These are phyloP conservation scores for Pemphredon lugubris DNA, from an alignment of 2,888 invertebrate species.

Conservation along the genomic window DNA sequence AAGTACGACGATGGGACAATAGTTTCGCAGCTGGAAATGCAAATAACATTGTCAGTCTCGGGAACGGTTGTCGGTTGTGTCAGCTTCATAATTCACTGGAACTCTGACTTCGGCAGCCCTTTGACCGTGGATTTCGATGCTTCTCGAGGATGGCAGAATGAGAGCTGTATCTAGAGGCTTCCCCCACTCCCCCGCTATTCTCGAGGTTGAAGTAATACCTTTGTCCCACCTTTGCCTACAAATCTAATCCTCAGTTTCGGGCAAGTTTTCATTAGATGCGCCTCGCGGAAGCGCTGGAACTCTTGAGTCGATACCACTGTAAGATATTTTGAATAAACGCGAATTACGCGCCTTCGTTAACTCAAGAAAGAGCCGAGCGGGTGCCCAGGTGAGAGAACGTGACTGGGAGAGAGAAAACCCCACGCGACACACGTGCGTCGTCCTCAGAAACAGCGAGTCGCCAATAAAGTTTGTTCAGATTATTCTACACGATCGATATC, in stretches of 20 bases:
- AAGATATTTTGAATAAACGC: no score
- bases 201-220: slow-evolving; percentile 34
- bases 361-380: no score
- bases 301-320: no score
- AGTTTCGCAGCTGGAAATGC: slow-evolving; percentile 53
- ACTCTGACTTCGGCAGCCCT: slow-evolving; percentile 50
- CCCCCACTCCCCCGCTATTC: neutral
- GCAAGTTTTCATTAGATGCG: slow-evolving; percentile 49
- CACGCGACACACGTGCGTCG: no score
- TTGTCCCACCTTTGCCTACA: slow-evolving; percentile 21
- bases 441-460: no score
- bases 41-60: slow-evolving; percentile 50
- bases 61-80: slow-evolving; percentile 55
- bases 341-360: no score
- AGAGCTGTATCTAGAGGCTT: slow-evolving; percentile 34
- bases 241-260: slow-evolving; percentile 27
- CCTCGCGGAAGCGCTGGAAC: no score
- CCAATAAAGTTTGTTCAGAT: no score
- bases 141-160: slow-evolving; percentile 41
- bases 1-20: slow-evolving; percentile 45
- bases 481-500: no score
- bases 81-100: slow-evolving; percentile 63
- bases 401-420: no score
- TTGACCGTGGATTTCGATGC: slow-evolving; percentile 59
- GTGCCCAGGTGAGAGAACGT: no score